Conservation (phyloP, 1,140 invertebrate species). For the Lucilia sericata region DNA sequence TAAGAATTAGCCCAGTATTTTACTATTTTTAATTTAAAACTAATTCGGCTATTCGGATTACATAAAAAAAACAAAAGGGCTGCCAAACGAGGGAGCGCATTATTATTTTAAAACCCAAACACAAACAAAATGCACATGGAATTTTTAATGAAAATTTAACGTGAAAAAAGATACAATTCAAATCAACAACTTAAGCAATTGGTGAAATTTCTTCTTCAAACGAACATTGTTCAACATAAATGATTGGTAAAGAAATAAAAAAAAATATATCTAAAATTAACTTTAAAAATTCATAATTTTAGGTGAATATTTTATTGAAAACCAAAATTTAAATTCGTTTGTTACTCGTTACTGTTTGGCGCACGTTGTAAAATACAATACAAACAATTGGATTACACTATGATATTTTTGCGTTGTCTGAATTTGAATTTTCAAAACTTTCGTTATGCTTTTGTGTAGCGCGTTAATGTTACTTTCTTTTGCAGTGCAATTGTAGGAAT, state of each 20-base stretch:
- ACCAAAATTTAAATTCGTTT: conserved; percentile 32
- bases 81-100: not conserved
- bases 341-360: too few species aligned
- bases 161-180: not conserved
- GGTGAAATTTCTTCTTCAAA: not conserved
- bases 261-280: not conserved
- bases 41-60: not conserved
- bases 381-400: too few species aligned
- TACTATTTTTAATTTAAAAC: too few species aligned
- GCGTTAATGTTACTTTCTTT: conserved; percentile 2
- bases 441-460: not conserved
- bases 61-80: not conserved
- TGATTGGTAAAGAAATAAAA: not conserved
- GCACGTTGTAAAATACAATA: too few species aligned
- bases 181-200: not conserved
- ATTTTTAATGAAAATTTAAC: conserved; percentile 30
- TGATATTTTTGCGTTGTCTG: not conserved
- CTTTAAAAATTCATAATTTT: conserved; percentile 38
- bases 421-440: conserved; percentile 36
- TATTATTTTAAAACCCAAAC: not conserved
- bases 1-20: too few species aligned
- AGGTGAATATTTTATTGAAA: conserved; percentile 21
- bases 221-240: not conserved
- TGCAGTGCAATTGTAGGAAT: not conserved
- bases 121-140: conserved; percentile 24